Conservation (phyloP, 2,113 vertebrate species). For the Calyptomena viridis region DNA sequence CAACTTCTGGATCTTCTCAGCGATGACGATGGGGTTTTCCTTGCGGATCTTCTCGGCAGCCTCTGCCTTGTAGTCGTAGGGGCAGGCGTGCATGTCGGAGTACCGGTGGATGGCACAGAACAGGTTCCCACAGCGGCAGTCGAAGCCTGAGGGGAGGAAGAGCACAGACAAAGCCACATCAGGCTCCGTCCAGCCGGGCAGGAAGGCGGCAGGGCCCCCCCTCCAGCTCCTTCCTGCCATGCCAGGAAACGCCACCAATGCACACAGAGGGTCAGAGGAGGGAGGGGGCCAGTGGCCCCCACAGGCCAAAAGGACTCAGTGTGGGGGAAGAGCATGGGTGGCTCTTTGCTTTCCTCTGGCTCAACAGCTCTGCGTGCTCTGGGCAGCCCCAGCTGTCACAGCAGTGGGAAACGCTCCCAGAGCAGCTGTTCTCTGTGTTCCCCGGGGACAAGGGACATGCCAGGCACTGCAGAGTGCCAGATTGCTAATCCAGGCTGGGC, state of each 20-base stretch:
- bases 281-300: neutral
- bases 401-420: neutral
- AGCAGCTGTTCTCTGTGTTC: neutral
- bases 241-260: neutral
- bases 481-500: neutral
- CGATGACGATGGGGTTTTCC: slow-evolving; percentile 88
- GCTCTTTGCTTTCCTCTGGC: neutral
- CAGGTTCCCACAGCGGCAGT: slow-evolving; percentile 90
- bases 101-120: slow-evolving; percentile 90
- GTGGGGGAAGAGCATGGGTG: neutral
- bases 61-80: slow-evolving; percentile 88
- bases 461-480: neutral
- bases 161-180: neutral
- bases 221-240: neutral
- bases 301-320: neutral
- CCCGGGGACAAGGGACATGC: neutral
- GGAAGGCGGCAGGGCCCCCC: neutral
- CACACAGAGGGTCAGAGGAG: neutral
- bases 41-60: slow-evolving; percentile 88
- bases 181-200: neutral
- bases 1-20: slow-evolving; percentile 92
- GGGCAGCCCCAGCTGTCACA: slow-evolving; percentile 1
- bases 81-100: slow-evolving; percentile 89
- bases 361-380: neutral
- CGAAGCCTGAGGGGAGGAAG: slow-evolving; percentile 76